Conservation (phyloP, 2,113 vertebrate genomes). For the Antechinus stuartii region DNA sequence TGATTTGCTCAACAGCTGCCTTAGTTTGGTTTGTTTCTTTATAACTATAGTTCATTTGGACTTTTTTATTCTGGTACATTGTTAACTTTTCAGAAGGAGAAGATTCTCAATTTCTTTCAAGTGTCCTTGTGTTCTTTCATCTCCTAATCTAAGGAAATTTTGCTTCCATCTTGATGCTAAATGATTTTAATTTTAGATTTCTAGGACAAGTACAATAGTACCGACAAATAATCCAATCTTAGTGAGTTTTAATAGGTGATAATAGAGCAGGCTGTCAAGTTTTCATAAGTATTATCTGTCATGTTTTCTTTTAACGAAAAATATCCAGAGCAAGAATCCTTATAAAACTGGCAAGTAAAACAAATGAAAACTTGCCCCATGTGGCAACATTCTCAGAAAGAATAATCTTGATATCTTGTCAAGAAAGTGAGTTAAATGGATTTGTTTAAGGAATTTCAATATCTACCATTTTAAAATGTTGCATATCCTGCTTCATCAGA, state of each 20-base stretch:
- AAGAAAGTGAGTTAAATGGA: constrained; percentile 32
- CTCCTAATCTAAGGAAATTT: constrained; percentile 29
- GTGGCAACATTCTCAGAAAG: constrained; percentile 9
- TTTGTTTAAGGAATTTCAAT: constrained; percentile 48
- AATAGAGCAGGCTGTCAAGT: constrained; percentile 5
- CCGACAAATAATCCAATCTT: not conserved
- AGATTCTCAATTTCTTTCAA: constrained; percentile 27
- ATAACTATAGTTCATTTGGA: not conserved
- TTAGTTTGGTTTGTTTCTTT: constrained; percentile 48
- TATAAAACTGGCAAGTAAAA: constrained; percentile 43
- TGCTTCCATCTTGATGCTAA: constrained; percentile 40
- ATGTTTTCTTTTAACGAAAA: constrained; percentile 22
- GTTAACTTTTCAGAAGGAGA: constrained; percentile 47
- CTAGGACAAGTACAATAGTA: constrained; percentile 34
- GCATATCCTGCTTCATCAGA: constrained; percentile 60
- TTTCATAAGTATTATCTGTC: constrained; percentile 55
- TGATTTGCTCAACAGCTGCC: constrained; percentile 66
- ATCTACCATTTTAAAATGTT: constrained; percentile 31
- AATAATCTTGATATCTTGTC: constrained; percentile 36
- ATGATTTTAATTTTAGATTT: constrained; percentile 53
- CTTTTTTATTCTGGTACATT: constrained; percentile 5
- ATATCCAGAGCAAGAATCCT: constrained; percentile 22
- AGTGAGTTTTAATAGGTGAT: constrained; percentile 19
- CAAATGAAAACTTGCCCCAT: constrained; percentile 37
- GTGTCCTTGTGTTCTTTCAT: constrained; percentile 42